A percentile compares a stretch with the other conserved stretches of the same genome.
Evolutionary conservation across 1,140 invertebrate species (phyloP).

Genomic region (Thaumetopoea pityocampa): DNA sequence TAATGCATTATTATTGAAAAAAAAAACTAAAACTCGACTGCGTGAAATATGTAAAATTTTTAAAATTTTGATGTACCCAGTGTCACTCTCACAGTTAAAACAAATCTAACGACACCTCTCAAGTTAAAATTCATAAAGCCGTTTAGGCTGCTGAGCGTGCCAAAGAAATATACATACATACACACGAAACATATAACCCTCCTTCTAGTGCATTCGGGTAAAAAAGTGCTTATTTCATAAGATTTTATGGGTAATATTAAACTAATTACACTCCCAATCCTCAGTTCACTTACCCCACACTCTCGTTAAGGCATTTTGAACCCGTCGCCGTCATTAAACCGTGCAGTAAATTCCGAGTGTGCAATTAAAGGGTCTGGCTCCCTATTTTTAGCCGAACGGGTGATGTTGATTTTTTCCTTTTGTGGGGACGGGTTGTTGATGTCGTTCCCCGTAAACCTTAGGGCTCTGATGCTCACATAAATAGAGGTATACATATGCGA

Average conservation of each 20-base stretch:
- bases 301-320: slow-evolving; percentile 38
- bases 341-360: slow-evolving; percentile 61
- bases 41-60: no score
- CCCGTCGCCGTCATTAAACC: slow-evolving; percentile 55
- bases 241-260: slow-evolving; percentile 17
- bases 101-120: no score
- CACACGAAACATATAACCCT: no score
- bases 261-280: slow-evolving; percentile 43
- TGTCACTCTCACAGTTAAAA: no score
- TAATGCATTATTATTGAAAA: no score
- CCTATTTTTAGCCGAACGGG: slow-evolving; percentile 59
- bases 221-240: no score
- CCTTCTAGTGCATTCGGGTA: no score
- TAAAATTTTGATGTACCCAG: no score
- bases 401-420: slow-evolving; percentile 42
- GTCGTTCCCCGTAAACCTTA: slow-evolving; percentile 29
- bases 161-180: no score
- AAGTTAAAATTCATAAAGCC: no score
- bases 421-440: slow-evolving; percentile 38
- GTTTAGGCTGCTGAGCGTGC: no score
- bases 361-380: slow-evolving; percentile 56
- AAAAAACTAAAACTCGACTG: no score
- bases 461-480: slow-evolving; percentile 17
- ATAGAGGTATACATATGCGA: slow-evolving; percentile 8
- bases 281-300: slow-evolving; percentile 36